These are phyloP conservation scores for Esox masquinongy DNA, from an alignment of 2,797 vertebrate species.

Conservation along the genomic window DNA sequence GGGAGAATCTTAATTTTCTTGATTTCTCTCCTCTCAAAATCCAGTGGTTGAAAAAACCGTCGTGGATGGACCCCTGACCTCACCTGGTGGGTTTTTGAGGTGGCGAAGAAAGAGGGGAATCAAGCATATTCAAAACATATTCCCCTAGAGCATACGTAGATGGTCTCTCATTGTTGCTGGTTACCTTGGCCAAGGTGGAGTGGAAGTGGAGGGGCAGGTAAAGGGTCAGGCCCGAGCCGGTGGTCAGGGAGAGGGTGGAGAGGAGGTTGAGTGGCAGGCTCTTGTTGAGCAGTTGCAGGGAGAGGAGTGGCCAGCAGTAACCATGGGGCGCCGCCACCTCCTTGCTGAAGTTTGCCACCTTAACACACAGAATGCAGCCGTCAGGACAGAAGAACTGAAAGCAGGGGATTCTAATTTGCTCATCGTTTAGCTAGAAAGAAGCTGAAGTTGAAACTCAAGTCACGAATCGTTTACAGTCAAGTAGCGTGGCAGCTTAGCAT, in stretches of 20 bases:
- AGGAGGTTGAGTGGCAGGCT: conserved; percentile 76
- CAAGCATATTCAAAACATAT: too few relatives aligned
- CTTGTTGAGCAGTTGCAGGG: conserved; percentile 82
- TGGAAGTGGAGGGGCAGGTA: conserved; percentile 85
- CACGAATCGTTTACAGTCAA: too few relatives aligned
- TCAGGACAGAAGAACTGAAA: conserved; percentile 7
- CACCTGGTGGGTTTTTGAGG: too few relatives aligned
- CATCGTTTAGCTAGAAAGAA: not conserved
- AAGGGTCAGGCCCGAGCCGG: conserved; percentile 81
- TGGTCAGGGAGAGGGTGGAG: conserved; percentile 82
- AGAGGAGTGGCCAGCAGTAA: conserved; percentile 88
- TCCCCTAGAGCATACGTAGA: not conserved
- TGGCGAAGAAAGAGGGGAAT: too few relatives aligned
- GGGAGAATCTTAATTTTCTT: too few relatives aligned
- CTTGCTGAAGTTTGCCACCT: conserved; percentile 87
- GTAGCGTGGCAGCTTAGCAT: too few relatives aligned
- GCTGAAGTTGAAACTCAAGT: too few relatives aligned
- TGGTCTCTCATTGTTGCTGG: not conserved
- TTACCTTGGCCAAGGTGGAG: conserved; percentile 81
- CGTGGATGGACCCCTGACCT: too few relatives aligned
- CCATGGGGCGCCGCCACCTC: conserved; percentile 79
- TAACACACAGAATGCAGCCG: conserved; percentile 45
- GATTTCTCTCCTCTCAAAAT: too few relatives aligned
- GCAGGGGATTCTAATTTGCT: not conserved
- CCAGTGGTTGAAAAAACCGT: too few relatives aligned